Base-by-base conservation (phyloP, 2,113 vertebrate species). In the Sprattus sprattus region DNA sequence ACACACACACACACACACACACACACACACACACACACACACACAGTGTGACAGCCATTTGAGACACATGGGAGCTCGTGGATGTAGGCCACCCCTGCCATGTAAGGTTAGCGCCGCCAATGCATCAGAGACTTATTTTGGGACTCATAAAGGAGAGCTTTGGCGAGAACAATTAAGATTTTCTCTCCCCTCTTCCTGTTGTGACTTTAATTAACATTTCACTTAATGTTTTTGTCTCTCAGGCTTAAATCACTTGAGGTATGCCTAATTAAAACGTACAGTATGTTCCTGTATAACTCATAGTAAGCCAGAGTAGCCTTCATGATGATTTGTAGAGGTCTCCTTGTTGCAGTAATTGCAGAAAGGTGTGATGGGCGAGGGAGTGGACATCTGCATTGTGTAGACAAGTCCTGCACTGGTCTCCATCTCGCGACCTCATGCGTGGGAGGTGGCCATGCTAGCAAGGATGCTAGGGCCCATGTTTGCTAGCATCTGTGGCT, bases 171-270 rank as follows among this genome's bases (percentile, higher is more conserved):
- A 96, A 97, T 97, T 97, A 96, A 94, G 94, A 94, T 94, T 71
- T 15, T n/a, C 60, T 44, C 9, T 13, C 25, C n/a, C 25, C 50
- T 89, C 88, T 89, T 95, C 95, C 87, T 96, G 64, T 95, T 96
- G 95, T 96, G 94, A 95, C 95, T 96, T 97, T 97, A 97, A 97
- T 97, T 97, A 97, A 96, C 96, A 96, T 90, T 96, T 97, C 96
- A 96, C 95, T 96, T 96, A 96, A 94, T 96, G 94, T 94, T 93
- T 94, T 95, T 95, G 95, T 97, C 96, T 95, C 96, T 87, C 88
- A 92, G 96, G 92, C 92, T 95, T 94, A 86, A 90, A 94, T 93
- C 95, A 95, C 94, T 92, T 95, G 95, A 96, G 95, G 93, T 95
- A 96, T 94, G 93, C 95, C 95, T 96, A 96, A 97, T 97, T 96